Evolutionary conservation across 2,113 vertebrate species (phyloP), one percentile per base, ranked within the genome.

Genomic region (Gallinago media): DNA sequence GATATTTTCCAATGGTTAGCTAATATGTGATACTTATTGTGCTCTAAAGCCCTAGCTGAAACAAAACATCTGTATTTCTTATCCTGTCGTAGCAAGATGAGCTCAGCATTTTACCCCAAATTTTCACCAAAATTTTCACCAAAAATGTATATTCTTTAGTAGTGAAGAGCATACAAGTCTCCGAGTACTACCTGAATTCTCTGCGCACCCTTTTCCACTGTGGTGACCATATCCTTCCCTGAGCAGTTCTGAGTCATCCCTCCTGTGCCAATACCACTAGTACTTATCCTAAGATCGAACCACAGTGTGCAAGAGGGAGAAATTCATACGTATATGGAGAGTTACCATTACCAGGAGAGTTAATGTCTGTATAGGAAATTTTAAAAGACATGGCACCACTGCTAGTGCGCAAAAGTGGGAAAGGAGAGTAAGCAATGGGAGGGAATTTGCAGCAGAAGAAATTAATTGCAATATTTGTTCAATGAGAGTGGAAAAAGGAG

Each of bases 391-490:
- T 32, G 50, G 5, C 42, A 73, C 78, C 32, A 22, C 40, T 84
- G 21, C 44, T 52, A 22, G 14, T 6, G 4, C 86, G 50, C 0
- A 0, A 25, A 81, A 86, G 32, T n/a, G 63, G 17, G 8, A 14
- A 73, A 76, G 29, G 14, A 8, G 7, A 36, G 10, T 29, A 94
- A 83, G 29, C 21, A 49, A 12, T 25, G 29, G 9, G 15, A 81
- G 11, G 12, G 38, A 79, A 36, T 65, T 79, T 27, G 31, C 32
- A 89, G 22, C 22, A 77, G 59, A 74, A 84, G 21, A 0, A 0
- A 25, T 58, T 27, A 87, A n/a, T 49, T 22, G 13, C 61, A 63
- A 1, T 74, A 46, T 63, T 92, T 91, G 42, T 34, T 71, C 65
- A 63, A 82, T 47, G 15, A 75, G 8, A 44, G 26, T 81, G 47